These are phyloP conservation scores for Drosophila putrida DNA, from an alignment of 2,888 invertebrate species.

Conservation along the genomic window DNA sequence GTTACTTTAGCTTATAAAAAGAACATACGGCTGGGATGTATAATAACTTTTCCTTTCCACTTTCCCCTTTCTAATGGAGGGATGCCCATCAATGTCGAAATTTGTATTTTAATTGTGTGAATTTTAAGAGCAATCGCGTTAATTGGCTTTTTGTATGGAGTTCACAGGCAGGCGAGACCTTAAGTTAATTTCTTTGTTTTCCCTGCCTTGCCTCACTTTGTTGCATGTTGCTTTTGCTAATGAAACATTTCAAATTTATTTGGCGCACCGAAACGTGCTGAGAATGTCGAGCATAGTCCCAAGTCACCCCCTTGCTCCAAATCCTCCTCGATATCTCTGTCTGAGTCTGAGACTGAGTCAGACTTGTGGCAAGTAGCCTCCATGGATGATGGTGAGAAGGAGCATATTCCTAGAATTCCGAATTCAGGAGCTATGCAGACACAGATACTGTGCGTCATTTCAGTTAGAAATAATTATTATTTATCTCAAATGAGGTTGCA, in stretches of 20 bases:
- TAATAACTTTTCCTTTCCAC: not conserved
- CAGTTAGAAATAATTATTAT: constrained; percentile 12
- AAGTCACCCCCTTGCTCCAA: not conserved
- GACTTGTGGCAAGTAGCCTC: not conserved
- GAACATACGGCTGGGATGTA: not conserved
- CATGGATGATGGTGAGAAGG: not conserved
- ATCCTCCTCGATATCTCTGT: not conserved
- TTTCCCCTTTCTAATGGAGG: not conserved
- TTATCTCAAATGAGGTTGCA: constrained; percentile 14
- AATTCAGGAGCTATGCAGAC: not conserved
- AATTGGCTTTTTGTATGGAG: constrained; percentile 37
- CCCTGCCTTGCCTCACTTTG: constrained; percentile 13
- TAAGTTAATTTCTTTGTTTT: constrained; percentile 48
- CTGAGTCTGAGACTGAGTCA: not conserved
- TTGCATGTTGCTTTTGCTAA: constrained; percentile 22
- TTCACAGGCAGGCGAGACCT: constrained; percentile 21
- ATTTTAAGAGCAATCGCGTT: constrained; percentile 28
- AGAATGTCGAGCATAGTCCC: constrained; percentile 28
- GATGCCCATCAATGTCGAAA: constrained; percentile 17
- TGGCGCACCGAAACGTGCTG: constrained; percentile 50
- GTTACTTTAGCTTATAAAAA: not conserved
- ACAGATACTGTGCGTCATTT: not conserved
- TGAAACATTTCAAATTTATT: constrained; percentile 60
- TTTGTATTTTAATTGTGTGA: constrained; percentile 14
- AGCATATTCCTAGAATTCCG: not conserved